Base-by-base conservation (phyloP, 35 echinoderm and acorn worm species). In the Ptychodera flava region DNA sequence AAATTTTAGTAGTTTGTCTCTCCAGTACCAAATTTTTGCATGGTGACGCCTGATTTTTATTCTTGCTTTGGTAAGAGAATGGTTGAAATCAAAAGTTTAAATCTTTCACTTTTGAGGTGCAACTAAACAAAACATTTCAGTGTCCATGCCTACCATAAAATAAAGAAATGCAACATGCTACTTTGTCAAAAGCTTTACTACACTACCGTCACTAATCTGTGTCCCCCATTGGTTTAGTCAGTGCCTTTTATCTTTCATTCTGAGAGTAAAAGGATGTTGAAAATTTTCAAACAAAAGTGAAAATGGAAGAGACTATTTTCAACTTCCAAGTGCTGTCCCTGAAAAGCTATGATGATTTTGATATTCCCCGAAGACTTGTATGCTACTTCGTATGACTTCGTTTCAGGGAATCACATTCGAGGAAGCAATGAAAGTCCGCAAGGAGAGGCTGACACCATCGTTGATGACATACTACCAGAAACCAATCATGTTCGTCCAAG, bases 381-480 rank as follows among this genome's bases (percentile, higher is more conserved):
- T 64, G 22, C 6, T 64, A 64, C 6, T 6, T 64, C 45, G 22
- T 64, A 22, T 64, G 45, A 64, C 22, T 22, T 12, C 22, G 6
- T 64, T 64, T 12, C 36, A 99, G 96, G 96, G 92, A 32, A 89
- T 91, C 12, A 82, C 87, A 0, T 86, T 87, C 31, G 88, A 99
- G 0, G 64, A 88, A 37, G 85, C 90, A n/a, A 88, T 36, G 76
- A 34, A 94, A 38, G 91, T 99, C 0, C 87, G 96, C 16, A 89
- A 29, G 16, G 80, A 90, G 27, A 89, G 82, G 33, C 78, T 94
- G 1, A 92, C 89, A 12, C 87, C 88, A 16, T 90, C 84, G 6
- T 35, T 99, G 6, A 33, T 94, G 81, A 94, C 93, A 28, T 99
- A 99, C 79, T 99, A 99, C 90, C 92, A 90, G 64, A 90, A 87